Base-by-base conservation (phyloP, 2,113 vertebrate genomes). In the Carlito syrichta region DNA sequence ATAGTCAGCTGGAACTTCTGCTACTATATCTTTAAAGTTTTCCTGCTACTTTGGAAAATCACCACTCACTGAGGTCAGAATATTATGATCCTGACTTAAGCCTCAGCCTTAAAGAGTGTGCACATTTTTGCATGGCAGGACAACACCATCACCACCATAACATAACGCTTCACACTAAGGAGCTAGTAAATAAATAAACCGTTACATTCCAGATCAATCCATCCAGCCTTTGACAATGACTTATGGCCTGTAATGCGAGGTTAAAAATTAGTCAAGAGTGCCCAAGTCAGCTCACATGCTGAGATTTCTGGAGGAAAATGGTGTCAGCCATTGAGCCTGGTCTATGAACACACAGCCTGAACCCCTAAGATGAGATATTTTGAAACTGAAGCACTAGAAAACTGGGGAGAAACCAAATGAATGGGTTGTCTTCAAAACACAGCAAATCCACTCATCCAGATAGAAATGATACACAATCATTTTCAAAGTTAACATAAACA, bases 131-230 rank as follows among this genome's bases (percentile, higher is more conserved):
- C 94, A 56, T 5, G 58, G 89, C 56, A 30, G 83, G 89, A 74
- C 79, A 58, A 48, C 16, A 23, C 13, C 40, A 23, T 71, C 22
- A 40, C 48, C n/a, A 25, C 27, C 11, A 38, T 66, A 86, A 86
- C 82, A 86, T 58, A 92, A 76, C 78, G 89, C 48, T 3, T 0
- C 43, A 63, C 54, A 2, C 38, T 27, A 79, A 83, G 78, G 58
- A 79, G 63, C 86, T 83, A 35, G 92, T 96, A 96, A 97, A 96
- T 97, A 98, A 96, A 96, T 94, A 96, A 97, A 78, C 97, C 92
- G 93, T 90, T 87, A 60, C 79, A 84, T 89, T 97, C 97, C 96
- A 85, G 92, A 85, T 97, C 92, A 97, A 81, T 63, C 92, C 40
- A 40, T 8, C 76, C 35, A n/a, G 66, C 32, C 76, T 77, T 66